phyloP scores from a whole-genome alignment of 1,140 invertebrate species.

The Caenorhabditis briggsae region DNA sequence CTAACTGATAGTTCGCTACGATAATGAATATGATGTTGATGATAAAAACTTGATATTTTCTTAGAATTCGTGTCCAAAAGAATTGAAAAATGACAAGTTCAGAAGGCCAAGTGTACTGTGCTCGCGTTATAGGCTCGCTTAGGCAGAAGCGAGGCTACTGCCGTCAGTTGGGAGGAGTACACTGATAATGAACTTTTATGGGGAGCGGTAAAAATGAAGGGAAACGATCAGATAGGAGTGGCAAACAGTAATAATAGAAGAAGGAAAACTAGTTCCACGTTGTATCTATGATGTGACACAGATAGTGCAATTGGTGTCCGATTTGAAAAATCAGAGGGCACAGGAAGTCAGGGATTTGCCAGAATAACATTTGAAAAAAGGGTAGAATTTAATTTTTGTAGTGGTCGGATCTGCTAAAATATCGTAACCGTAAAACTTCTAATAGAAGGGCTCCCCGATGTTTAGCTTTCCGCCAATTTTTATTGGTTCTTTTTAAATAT shows the following conservation, averaged over 20 bases:
- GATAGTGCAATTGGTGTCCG: neutral
- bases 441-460: too few species aligned
- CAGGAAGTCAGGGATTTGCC: too few species aligned
- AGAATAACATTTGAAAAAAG: too few species aligned
- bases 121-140: neutral
- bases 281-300: conserved; percentile 8
- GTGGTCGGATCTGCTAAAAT: too few species aligned
- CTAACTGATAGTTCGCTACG: neutral
- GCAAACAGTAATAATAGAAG: neutral
- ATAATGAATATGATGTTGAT: neutral
- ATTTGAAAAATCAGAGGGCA: too few species aligned
- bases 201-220: neutral
- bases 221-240: neutral
- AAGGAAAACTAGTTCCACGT: conserved; percentile 29
- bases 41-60: neutral
- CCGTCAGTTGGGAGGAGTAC: neutral
- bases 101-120: neutral
- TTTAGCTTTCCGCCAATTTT: too few species aligned
- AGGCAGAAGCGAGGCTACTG: conserved; percentile 6
- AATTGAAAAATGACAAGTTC: neutral
- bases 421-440: too few species aligned
- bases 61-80: neutral
- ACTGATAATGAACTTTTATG: conserved; percentile 49
- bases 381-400: too few species aligned
- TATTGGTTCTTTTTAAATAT: too few species aligned